A percentile compares a stretch with the other conserved stretches of the same genome.
Evolutionary conservation across 2,113 vertebrate genomes (phyloP).

Genomic region (Oreochromis aureus): DNA sequence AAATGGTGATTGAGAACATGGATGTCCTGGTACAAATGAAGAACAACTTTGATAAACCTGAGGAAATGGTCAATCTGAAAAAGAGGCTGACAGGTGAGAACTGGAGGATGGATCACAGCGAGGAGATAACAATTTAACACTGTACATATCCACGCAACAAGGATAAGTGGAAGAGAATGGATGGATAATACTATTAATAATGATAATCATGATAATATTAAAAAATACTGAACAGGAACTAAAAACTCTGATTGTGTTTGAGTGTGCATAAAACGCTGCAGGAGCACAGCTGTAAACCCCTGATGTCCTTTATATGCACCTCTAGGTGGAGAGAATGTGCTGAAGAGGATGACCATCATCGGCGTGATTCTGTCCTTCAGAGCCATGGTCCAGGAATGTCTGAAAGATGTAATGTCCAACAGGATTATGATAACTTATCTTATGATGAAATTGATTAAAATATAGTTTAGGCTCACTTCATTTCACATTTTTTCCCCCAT

Average conservation of each 20-base stretch:
- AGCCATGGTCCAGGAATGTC: conserved; percentile 79
- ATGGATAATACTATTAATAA: not conserved
- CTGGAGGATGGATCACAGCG: not conserved
- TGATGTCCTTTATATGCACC: not conserved
- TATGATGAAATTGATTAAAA: not conserved
- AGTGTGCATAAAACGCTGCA: accelerated
- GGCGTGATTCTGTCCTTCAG: conserved; percentile 91
- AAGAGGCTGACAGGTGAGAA: conserved; percentile 81
- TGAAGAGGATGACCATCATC: conserved; percentile 94
- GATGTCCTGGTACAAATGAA: conserved; percentile 89
- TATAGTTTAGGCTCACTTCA: accelerated
- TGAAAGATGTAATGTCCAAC: conserved; percentile 76
- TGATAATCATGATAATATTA: accelerated
- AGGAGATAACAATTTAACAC: not conserved
- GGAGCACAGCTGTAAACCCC: not conserved
- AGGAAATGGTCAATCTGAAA: conserved; percentile 76
- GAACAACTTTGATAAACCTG: conserved; percentile 77
- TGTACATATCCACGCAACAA: not conserved
- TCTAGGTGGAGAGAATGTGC: conserved; percentile 82
- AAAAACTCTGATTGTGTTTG: not conserved
- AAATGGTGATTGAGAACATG: conserved; percentile 93
- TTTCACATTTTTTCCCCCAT: not conserved
- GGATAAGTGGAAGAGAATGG: not conserved
- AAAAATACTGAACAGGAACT: not conserved
- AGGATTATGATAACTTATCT: not conserved